Evolutionary conservation across 2,888 invertebrate species (phyloP).

Genomic region (Eremobia ochroleuca): DNA sequence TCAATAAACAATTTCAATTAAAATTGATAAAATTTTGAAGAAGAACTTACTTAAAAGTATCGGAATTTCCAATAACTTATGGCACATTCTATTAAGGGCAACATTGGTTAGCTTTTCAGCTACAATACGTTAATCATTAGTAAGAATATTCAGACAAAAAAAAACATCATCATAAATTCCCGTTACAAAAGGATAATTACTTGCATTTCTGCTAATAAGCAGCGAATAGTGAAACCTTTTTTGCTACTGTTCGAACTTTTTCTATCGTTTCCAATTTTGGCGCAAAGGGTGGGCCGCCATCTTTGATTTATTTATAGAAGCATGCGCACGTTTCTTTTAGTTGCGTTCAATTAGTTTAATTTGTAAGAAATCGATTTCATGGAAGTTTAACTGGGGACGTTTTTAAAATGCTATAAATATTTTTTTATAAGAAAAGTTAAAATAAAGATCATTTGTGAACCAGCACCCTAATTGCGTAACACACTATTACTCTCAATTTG

Average conservation of each 20-base stretch:
- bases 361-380: constrained; percentile 73
- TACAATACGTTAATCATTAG: constrained; percentile 18
- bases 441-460: not conserved
- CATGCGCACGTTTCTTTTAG: constrained; percentile 78
- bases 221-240: constrained; percentile 57
- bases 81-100: not conserved
- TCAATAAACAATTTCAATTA: no score
- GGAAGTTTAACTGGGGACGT: constrained; percentile 48
- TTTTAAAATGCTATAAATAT: constrained; percentile 38
- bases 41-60: not conserved
- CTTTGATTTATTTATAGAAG: constrained; percentile 82
- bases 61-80: not conserved
- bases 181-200: constrained; percentile 44
- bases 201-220: constrained; percentile 78
- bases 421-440: not conserved
- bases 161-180: constrained; percentile 37
- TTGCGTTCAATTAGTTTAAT: constrained; percentile 88
- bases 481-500: no score
- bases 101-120: constrained; percentile 21
- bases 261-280: constrained; percentile 71
- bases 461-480: no score
- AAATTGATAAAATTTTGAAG: not conserved
- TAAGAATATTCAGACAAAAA: constrained; percentile 30
- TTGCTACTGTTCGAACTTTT: constrained; percentile 72
- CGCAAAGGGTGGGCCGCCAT: constrained; percentile 80